phyloP scores from a whole-genome alignment of 2,113 vertebrate genomes.

The Callocephalon fimbriatum region DNA sequence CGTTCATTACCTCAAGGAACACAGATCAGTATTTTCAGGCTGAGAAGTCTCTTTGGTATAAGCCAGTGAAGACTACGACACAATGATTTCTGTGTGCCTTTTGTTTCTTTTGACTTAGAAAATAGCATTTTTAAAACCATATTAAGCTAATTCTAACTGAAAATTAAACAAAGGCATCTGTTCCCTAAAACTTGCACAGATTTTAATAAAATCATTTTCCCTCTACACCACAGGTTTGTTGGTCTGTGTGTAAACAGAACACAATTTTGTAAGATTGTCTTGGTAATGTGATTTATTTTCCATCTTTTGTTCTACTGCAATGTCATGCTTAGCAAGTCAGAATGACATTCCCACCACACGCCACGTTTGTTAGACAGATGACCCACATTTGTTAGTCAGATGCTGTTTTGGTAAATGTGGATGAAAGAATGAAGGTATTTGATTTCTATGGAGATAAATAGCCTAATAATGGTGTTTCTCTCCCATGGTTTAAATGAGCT shows the following conservation, averaged over 20 bases:
- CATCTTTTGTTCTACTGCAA: background rate
- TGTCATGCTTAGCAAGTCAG: background rate
- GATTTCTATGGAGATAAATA: background rate
- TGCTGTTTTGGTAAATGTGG: background rate
- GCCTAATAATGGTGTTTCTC: background rate
- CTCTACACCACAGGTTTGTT: background rate
- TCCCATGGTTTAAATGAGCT: background rate
- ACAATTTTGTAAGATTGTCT: background rate
- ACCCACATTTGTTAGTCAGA: background rate
- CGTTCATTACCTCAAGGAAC: background rate
- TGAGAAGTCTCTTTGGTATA: background rate
- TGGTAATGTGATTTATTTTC: background rate
- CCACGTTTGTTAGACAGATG: background rate
- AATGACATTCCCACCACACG: background rate
- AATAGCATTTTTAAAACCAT: background rate
- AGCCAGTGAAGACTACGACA: background rate
- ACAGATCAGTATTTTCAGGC: background rate
- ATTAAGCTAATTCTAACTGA: background rate
- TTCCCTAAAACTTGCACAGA: background rate
- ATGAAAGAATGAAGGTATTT: background rate
- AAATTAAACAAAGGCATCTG: background rate
- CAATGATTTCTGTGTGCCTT: background rate
- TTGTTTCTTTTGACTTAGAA: background rate
- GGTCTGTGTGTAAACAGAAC: background rate
- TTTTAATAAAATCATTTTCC: background rate